Base-by-base conservation (phyloP, 2,888 invertebrate species). In the Stictocephala bisonia region DNA sequence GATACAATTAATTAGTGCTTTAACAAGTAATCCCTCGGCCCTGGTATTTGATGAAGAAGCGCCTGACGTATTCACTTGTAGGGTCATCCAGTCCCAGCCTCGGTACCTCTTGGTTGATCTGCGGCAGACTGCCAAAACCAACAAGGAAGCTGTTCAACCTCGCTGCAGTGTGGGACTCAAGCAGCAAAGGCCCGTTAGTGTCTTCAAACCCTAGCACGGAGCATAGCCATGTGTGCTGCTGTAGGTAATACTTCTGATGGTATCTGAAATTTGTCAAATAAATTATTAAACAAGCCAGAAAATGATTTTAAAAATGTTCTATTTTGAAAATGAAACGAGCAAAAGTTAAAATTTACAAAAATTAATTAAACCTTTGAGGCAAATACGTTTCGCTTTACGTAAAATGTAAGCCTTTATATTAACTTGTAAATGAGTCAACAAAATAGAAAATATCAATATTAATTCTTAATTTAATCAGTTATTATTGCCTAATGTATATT, bases 231-330 rank as follows among this genome's bases (percentile, higher is more conserved):
- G 90, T 88, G 84, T 95, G 93, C 24, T 91, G 90, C 84, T 96
- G 95, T 71, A 98, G 86, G 79, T 95, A 88, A 84, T 97, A 97
- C 85, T 98, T 98, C 83, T 98, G 98, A 83, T 98, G 97, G 83
- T 98, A 98, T 82, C 96, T 97, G 86, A 29, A 84, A 84, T 78
- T 74, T 77, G 79, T 77, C 74, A 71, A 75, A 74, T 69, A 58
- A 48, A 66, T 24, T 40, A 74, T 44, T 27, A 51, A 20, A 44
- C 44, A 44, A 15, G 4, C 18, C 44, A 44, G 3, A 6, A 44
- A n/a, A n/a, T n/a, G n/a, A n/a, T n/a, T n/a, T n/a, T n/a, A n/a
- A n/a, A n/a, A n/a, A n/a, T n/a, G n/a, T n/a, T n/a, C n/a, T n/a
- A n/a, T n/a, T n/a, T n/a, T n/a, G n/a, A n/a, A n/a, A n/a, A n/a